These are phyloP conservation scores for Watsonalla binaria DNA, from an alignment of 2,888 invertebrate species.

Conservation along the genomic window DNA sequence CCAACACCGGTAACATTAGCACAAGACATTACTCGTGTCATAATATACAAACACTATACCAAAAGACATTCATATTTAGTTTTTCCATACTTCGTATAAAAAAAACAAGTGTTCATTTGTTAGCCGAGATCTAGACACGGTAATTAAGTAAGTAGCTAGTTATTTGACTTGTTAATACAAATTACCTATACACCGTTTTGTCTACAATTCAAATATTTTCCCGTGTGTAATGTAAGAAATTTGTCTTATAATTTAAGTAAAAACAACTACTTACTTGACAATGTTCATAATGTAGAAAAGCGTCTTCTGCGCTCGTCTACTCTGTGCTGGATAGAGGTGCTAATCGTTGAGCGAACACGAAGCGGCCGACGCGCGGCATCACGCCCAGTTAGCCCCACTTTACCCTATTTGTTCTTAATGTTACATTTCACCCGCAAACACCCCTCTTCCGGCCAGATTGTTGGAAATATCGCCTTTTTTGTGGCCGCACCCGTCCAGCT, in stretches of 20 bases:
- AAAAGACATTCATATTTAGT: slow-evolving; percentile 18
- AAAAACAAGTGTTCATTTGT: no score
- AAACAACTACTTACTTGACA: no score
- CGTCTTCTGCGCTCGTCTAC: slow-evolving; percentile 25
- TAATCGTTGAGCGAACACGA: slow-evolving; percentile 58
- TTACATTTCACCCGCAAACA: slow-evolving; percentile 68
- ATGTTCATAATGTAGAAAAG: slow-evolving; percentile 3
- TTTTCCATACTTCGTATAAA: no score
- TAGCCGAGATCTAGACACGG: neutral
- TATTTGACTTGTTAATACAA: neutral
- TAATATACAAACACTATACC: slow-evolving; percentile 36
- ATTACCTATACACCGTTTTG: neutral
- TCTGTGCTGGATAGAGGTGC: slow-evolving; percentile 51
- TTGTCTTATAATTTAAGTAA: no score
- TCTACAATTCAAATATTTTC: neutral
- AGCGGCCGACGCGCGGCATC: slow-evolving; percentile 31
- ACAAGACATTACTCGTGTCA: slow-evolving; percentile 18
- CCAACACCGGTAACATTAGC: slow-evolving; percentile 11
- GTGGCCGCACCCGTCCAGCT: slow-evolving; percentile 46
- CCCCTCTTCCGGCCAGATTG: slow-evolving; percentile 65
- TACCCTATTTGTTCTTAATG: slow-evolving; percentile 63
- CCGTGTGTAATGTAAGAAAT: no score
- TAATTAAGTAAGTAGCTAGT: neutral
- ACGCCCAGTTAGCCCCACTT: slow-evolving; percentile 61
- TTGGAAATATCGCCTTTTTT: slow-evolving; percentile 66